Evolutionary conservation across 2,797 vertebrate species (phyloP), one percentile per base, ranked within the genome.

Genomic region (Catostomus latipinnis): DNA sequence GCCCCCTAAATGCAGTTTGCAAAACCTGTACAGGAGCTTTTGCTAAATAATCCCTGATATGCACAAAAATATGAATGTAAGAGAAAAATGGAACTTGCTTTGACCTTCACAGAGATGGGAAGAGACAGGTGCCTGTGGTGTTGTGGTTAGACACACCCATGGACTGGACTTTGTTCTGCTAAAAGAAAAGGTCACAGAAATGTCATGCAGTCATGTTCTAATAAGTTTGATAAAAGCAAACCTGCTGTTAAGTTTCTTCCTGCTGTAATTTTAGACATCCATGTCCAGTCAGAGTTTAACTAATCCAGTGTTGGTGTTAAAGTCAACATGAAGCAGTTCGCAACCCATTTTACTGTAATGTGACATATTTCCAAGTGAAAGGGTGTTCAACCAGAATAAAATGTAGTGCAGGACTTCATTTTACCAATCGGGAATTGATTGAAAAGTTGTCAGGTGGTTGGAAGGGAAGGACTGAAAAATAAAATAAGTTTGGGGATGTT

Each of bases 71-170:
- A n/a, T 74, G 50, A 22, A 46, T 16, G 53, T 49, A 13, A 45
- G 34, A 49, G 34, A 45, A 56, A 53, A 70, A 12, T 22, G 10
- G 68, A 6, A 67, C 16, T 13, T 34, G 68, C 56, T 68, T 65
- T 84, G 74, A 81, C 83, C 85, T 86, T 83, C 81, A 73, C 52
- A 18, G 22, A 75, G 82, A 86, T 74, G 67, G 82, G 76, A 54
- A 46, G 62, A 50, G 78, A 76, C 66, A 18, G 71, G 74, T 81
- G 74, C 74, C 74, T 48, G 62, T 81, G 82, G 85, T 67, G 67
- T 72, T 73, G 67, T 49, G 58, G 62, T 56, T 74, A 70, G 78
- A 70, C 78, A 74, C 73, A 48, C 74, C 34, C 46, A 69, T 53
- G 43, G 57, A 54, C 63, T 57, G 69, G 70, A 66, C 58, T 69